Evolutionary conservation across 2,797 vertebrate species (phyloP), one percentile per base, ranked within the genome.

Genomic region (Sardinella longiceps): DNA sequence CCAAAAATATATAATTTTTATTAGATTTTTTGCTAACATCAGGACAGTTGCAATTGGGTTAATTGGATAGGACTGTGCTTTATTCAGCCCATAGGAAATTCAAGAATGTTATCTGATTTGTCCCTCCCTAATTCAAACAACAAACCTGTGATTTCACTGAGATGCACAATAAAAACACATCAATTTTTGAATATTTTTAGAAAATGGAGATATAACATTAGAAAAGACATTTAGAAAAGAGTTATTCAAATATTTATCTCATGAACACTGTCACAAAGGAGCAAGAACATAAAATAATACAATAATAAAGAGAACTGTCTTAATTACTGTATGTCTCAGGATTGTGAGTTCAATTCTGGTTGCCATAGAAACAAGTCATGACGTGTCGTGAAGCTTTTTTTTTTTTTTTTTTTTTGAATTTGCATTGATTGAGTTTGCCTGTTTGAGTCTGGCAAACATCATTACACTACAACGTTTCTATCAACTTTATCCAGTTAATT

Each of bases 371-470:
- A 88, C 89, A 39, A 43, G 66, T 37, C 66, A 39, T 77, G 37
- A 77, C 6, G 20, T 77, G 37, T 43, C 6, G 20, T 43, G 33
- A 77, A 77, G 33, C 37, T 77, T 48, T 48, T 48, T 48, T 77
- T 43, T 74, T 77, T 48, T 48, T 48, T 48, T 77, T 43, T 74
- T 15, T 20, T 39, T 18, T 77, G 18, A 77, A 43, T 77, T 43
- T 77, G 28, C 28, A 18, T 39, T 18, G 70, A 39, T 85, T 84
- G 74, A 89, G 88, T 86, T 84, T 84, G 82, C 80, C 15, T 88
- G 86, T 88, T 84, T 90, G 87, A 88, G 86, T 88, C 86, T 87
- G 86, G 81, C 74, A 85, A 88, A 89, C 87, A 87, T 82, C 83
- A 90, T 87, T 88, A 87, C 81, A 63, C 81, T 60, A 43, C 80